phyloP scores from a whole-genome alignment of 2,888 invertebrate species.

The Anorthoa munda region DNA sequence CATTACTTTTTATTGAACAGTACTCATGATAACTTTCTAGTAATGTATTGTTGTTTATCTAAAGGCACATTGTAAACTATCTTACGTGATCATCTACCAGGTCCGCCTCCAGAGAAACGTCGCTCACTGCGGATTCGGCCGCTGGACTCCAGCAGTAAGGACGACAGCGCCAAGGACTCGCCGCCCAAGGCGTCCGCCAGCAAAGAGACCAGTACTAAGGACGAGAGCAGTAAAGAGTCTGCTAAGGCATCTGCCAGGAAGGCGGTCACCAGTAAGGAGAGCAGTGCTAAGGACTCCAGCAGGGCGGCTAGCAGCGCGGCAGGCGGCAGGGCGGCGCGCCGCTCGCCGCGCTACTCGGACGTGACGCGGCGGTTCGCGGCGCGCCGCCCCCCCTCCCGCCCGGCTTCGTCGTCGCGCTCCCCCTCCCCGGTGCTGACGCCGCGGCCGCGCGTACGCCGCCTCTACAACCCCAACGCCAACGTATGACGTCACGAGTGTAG shows the following conservation, averaged over 20 bases:
- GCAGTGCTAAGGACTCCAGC: too few species aligned
- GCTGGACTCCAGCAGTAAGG: background rate
- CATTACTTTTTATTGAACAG: too few species aligned
- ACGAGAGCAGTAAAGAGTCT: background rate
- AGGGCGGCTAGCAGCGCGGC: too few species aligned
- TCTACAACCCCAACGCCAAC: slow-evolving; percentile 40
- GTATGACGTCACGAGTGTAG: background rate
- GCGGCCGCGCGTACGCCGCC: slow-evolving; percentile 9
- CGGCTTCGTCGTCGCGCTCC: background rate
- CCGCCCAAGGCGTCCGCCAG: background rate
- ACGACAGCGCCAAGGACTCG: background rate
- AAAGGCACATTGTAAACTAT: background rate
- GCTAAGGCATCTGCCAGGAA: background rate
- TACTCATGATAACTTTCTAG: background rate
- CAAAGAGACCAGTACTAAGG: slow-evolving; percentile 10
- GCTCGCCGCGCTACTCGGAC: slow-evolving; percentile 66
- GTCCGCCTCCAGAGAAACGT: slow-evolving; percentile 18
- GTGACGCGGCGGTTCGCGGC: slow-evolving; percentile 68
- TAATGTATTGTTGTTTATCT: background rate
- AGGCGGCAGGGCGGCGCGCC: background rate
- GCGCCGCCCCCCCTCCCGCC: slow-evolving; percentile 26
- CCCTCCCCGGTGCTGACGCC: background rate
- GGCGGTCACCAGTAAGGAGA: background rate
- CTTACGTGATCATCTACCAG: background rate
- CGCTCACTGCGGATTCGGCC: slow-evolving; percentile 13